Evolutionary conservation across 2,797 vertebrate species (phyloP), one percentile per base, ranked within the genome.

Genomic region (Smutsia gigantea): DNA sequence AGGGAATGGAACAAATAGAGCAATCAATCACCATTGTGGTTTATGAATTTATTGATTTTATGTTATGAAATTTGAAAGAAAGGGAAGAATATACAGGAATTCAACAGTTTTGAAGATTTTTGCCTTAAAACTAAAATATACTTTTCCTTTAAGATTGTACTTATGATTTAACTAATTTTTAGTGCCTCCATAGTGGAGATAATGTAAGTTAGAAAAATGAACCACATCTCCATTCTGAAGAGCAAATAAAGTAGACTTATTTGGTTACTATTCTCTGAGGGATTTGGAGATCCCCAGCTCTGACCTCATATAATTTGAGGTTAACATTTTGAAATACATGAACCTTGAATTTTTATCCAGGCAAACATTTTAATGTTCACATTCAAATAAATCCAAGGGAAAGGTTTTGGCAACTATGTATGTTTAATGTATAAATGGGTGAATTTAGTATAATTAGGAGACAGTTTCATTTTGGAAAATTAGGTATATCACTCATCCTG

Each of bases 21-120:
- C 17, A 78, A 74, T 66, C 17, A 78, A 74, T 66, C 63, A 53
- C 51, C 49, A 61, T 9, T 69, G n/a, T 93, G 87, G 75, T 86
- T 87, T 91, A 59, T 93, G 61, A 77, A 84, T 82, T 94, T 68
- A 79, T 55, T 71, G 82, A 85, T 87, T 90, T 59, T 77, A 71
- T 87, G 21, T 75, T 77, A 86, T 57, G 23, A 97, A 87, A 93
- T 85, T 55, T 81, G 63, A 94, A 90, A 79, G 9, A 82, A 14
- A 90, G 27, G 57, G 64, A 78, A 93, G 77, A 64, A 88, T 88
- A 88, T 66, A 75, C 6, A 72, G 23, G n/a, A 83, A 7, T 72
- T 79, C 42, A 87, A 39, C 63, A 49, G 94, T 94, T 93, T 87
- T 90, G 42, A 89, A 90, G 49, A 71, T 89, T 63, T 93, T 77